phyloP scores from a whole-genome alignment of 2,113 vertebrate species.

The Pogona vitticeps region DNA sequence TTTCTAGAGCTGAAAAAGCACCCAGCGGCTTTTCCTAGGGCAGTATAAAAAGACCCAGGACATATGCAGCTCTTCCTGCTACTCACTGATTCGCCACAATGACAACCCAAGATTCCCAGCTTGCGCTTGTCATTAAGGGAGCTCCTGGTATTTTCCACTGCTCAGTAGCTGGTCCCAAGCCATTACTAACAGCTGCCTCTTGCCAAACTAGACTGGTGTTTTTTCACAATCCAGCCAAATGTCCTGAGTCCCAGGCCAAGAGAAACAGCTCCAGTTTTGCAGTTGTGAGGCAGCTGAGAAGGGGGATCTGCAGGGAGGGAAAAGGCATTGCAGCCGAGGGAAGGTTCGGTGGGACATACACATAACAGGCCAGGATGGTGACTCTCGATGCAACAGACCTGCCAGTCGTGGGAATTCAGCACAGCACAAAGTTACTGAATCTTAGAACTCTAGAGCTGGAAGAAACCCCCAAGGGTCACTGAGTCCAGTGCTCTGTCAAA shows the following conservation, averaged over 20 bases:
- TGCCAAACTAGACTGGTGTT: constrained; percentile 3
- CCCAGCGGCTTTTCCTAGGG: background rate
- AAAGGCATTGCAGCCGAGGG: background rate
- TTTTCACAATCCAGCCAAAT: constrained; percentile 9
- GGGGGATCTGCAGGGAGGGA: background rate
- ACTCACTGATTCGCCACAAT: background rate
- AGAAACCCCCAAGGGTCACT: too few relatives aligned
- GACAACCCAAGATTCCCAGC: background rate
- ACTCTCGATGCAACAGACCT: background rate
- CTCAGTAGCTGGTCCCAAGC: constrained; percentile 16
- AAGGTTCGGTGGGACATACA: background rate
- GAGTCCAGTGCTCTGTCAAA: too few relatives aligned
- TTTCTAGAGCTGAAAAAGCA: background rate
- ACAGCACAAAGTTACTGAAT: too few relatives aligned
- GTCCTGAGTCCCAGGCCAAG: constrained; percentile 8
- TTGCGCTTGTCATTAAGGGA: background rate
- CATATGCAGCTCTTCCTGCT: background rate
- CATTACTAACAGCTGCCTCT: constrained; percentile 23
- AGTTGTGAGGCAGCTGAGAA: background rate
- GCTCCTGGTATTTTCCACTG: constrained; percentile 26
- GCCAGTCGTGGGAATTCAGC: too few relatives aligned
- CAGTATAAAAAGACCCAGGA: background rate
- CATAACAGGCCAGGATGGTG: background rate
- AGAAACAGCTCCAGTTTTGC: constrained; percentile 12
- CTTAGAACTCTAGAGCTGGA: too few relatives aligned